These are phyloP conservation scores for Tamandua tetradactyla DNA, from an alignment of 2,797 vertebrate species.

Conservation along the genomic window DNA sequence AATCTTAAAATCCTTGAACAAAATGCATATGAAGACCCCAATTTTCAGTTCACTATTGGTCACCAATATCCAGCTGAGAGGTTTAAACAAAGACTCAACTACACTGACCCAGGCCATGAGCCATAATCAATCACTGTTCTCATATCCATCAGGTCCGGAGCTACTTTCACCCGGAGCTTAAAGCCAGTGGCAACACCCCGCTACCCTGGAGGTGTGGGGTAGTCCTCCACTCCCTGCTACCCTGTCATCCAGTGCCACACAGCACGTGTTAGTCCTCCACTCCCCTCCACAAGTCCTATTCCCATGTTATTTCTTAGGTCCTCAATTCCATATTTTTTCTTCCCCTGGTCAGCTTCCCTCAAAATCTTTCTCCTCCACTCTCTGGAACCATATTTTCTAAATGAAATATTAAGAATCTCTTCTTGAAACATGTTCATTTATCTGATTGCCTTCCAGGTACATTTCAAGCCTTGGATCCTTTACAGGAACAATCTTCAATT, in stretches of 20 bases:
- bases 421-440: neutral
- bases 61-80: neutral
- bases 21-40: neutral
- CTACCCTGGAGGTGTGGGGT: too few species aligned
- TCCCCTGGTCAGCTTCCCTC: neutral
- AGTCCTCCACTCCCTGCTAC: too few species aligned
- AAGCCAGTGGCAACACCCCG: neutral
- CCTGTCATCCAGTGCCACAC: neutral
- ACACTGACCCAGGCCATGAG: neutral
- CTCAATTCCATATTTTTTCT: neutral
- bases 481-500: neutral
- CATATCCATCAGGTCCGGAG: neutral
- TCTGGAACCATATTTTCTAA: neutral
- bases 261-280: neutral
- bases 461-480: neutral
- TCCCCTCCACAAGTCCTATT: neutral
- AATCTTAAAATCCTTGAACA: neutral
- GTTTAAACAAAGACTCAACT: neutral
- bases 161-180: neutral
- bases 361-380: neutral
- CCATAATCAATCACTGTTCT: neutral
- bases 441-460: neutral
- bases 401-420: neutral
- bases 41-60: neutral
- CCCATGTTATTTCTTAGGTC: neutral